Percentiles rank a stretch among this genome's conserved stretches.
These are phyloP conservation scores for Lethenteron reissneri DNA, from an alignment of 2,113 vertebrate genomes.

Conservation along the genomic window DNA sequence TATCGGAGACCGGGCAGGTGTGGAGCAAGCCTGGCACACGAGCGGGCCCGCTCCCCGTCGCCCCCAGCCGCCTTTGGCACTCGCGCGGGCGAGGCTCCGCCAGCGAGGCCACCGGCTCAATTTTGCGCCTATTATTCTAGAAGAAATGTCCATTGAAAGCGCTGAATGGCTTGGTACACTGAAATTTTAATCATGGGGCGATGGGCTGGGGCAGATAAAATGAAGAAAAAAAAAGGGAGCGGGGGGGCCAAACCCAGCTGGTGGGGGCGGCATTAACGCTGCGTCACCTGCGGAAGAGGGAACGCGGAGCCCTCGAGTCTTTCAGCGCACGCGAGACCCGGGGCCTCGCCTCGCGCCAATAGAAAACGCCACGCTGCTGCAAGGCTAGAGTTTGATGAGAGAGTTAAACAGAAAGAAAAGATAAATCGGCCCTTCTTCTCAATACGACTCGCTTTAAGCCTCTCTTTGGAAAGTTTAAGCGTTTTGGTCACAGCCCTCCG, in stretches of 20 bases:
- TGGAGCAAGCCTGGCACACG: constrained; percentile 3
- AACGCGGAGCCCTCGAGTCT: background rate
- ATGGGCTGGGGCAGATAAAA: constrained; percentile 1
- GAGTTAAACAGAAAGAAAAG: constrained; percentile 2
- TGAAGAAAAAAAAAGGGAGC: too few relatives aligned
- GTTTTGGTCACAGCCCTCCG: constrained; percentile 5
- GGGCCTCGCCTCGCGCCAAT: background rate
- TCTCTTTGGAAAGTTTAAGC: background rate
- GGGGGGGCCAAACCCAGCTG: constrained; percentile 1
- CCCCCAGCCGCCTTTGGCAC: background rate
- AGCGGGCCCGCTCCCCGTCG: background rate
- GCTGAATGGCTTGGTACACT: background rate
- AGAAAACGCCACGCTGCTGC: background rate
- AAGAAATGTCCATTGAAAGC: constrained; percentile 6
- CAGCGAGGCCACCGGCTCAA: constrained; percentile 3
- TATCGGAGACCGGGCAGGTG: constrained; percentile 6
- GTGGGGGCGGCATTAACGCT: constrained; percentile 3
- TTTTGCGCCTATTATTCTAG: constrained; percentile 6
- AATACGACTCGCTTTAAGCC: constrained; percentile 6
- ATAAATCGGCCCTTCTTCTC: constrained; percentile 3
- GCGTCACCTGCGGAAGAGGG: constrained; percentile 2
- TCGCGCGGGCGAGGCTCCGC: background rate
- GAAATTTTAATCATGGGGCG: constrained; percentile 5
- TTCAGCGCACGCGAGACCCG: background rate
- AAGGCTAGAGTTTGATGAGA: background rate